These are phyloP conservation scores for Rhingia campestris DNA, from an alignment of 2,888 invertebrate genomes.

Conservation along the genomic window DNA sequence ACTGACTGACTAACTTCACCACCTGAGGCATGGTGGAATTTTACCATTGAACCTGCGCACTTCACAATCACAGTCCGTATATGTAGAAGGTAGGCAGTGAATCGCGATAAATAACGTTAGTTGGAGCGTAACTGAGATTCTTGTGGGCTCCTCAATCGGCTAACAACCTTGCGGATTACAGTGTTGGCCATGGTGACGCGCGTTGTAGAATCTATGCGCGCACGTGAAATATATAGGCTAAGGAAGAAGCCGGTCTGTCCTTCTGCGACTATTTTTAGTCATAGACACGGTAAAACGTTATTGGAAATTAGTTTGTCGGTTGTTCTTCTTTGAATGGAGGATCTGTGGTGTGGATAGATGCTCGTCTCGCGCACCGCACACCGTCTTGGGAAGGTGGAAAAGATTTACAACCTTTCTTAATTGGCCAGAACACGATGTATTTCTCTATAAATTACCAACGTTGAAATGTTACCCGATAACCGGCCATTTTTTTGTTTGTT, in stretches of 20 bases:
- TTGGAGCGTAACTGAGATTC: conserved; percentile 39
- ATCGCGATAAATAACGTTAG: conserved; percentile 63
- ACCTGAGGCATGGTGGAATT: conserved; percentile 10
- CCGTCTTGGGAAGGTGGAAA: neutral
- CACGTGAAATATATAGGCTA: conserved; percentile 54
- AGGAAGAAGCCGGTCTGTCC: conserved; percentile 51
- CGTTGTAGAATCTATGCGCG: neutral
- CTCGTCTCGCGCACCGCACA: conserved; percentile 7
- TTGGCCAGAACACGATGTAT: conserved; percentile 53
- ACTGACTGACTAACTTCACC: conserved; percentile 61
- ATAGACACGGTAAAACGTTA: conserved; percentile 63
- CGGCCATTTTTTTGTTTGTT: conserved; percentile 13
- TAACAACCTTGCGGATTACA: conserved; percentile 54
- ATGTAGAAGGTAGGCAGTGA: conserved; percentile 15
- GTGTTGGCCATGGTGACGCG: conserved; percentile 8
- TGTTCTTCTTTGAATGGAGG: conserved; percentile 42
- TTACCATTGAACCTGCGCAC: conserved; percentile 54
- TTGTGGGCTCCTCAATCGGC: conserved; percentile 29
- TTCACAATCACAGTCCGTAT: conserved; percentile 19
- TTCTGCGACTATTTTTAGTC: conserved; percentile 63
- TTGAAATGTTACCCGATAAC: conserved; percentile 58
- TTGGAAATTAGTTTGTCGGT: conserved; percentile 61
- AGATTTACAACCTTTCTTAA: conserved; percentile 61
- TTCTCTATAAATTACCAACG: conserved; percentile 47
- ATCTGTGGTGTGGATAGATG: conserved; percentile 13